Evolutionary conservation across 2,113 vertebrate genomes (phyloP).

Genomic region (Cathartes aura): DNA sequence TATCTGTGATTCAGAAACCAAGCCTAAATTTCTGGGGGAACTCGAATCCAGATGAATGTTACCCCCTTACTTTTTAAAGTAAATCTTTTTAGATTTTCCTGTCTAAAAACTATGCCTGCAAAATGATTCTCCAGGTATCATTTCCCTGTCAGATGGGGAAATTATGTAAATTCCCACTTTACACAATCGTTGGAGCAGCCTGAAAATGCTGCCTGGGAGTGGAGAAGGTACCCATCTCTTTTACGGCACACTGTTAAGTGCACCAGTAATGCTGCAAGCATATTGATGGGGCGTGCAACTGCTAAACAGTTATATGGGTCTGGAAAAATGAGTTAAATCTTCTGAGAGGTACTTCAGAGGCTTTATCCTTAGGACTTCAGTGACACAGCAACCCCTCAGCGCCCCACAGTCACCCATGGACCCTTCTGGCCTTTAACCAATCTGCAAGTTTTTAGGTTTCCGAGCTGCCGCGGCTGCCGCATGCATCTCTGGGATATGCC

Average conservation of each 20-base stretch:
- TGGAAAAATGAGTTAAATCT: neutral
- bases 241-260: neutral
- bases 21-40: neutral
- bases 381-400: neutral
- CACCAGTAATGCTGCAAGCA: neutral
- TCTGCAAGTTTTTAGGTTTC: neutral
- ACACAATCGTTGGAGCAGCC: neutral
- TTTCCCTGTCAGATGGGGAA: neutral
- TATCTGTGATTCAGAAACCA: neutral
- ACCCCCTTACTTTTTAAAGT: neutral
- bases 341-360: neutral
- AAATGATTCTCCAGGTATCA: neutral
- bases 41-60: neutral
- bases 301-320: neutral
- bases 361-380: neutral
- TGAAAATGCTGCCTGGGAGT: neutral
- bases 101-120: neutral
- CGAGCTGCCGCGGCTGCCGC: rapidly evolving
- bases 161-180: neutral
- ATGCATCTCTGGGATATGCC: neutral
- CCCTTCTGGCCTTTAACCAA: neutral
- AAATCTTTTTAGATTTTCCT: neutral
- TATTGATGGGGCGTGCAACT: neutral
- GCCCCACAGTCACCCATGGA: neutral
- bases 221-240: neutral